phyloP scores from a whole-genome alignment of 2,888 invertebrate species.

The Neocrepidodera transversa region DNA sequence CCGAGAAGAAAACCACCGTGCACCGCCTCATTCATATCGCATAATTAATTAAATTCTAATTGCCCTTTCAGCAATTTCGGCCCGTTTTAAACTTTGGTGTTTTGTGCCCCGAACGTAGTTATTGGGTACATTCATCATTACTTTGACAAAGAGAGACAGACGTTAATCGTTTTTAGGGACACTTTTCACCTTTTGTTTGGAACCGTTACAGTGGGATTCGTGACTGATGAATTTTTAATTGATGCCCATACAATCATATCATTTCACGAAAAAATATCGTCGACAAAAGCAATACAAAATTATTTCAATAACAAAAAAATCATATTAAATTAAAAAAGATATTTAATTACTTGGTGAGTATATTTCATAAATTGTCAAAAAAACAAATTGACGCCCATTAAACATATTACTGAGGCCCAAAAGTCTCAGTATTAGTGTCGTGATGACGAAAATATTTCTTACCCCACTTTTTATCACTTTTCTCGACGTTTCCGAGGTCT shows the following conservation, averaged over 20 bases:
- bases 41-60: conserved; percentile 63
- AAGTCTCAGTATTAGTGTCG: no score
- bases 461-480: no score
- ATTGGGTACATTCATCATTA: conserved; percentile 61
- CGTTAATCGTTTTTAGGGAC: conserved; percentile 54
- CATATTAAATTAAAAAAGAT: conserved; percentile 39
- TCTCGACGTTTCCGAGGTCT: no score
- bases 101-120: conserved; percentile 54
- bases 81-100: conserved; percentile 58
- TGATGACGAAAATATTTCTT: no score
- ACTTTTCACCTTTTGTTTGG: conserved; percentile 29
- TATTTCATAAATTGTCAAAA: no score
- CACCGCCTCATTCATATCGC: conserved; percentile 57
- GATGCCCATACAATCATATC: background rate
- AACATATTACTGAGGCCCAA: no score
- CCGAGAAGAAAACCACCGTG: conserved; percentile 44
- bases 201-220: background rate
- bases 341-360: no score
- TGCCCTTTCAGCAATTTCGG: conserved; percentile 57
- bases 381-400: no score
- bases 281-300: no score
- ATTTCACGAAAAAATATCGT: no score
- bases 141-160: conserved; percentile 60
- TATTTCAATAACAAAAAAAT: no score
- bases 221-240: conserved; percentile 6